Percentiles rank a stretch among this genome's conserved stretches.
Evolutionary conservation across 2,113 vertebrate genomes (phyloP).

Genomic region (Rhineura floridana): DNA sequence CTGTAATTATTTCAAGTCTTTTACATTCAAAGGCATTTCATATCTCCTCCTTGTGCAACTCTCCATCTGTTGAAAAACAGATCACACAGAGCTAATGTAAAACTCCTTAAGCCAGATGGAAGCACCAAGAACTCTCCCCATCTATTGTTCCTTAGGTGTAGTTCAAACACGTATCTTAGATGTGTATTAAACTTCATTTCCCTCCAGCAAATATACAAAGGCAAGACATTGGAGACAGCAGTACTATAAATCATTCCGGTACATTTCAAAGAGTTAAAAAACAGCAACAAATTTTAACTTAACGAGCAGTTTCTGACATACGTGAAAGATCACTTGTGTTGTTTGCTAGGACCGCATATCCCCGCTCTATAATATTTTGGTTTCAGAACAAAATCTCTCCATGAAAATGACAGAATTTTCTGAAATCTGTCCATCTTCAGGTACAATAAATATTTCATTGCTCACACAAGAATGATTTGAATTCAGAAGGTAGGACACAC

Average conservation of each 20-base stretch:
- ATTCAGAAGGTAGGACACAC: not conserved
- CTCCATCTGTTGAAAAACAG: constrained; percentile 44
- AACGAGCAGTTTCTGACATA: constrained; percentile 30
- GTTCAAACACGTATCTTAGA: constrained; percentile 36
- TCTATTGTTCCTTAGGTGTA: constrained; percentile 6
- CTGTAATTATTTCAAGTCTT: constrained; percentile 41
- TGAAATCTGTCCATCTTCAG: not conserved
- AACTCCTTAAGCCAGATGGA: constrained; percentile 34
- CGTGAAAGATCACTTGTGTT: constrained; percentile 43
- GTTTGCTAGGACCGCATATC: constrained; percentile 29
- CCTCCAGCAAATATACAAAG: constrained; percentile 48
- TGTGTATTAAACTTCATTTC: constrained; percentile 32
- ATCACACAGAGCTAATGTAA: constrained; percentile 46
- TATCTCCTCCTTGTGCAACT: constrained; percentile 38
- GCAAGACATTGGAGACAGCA: constrained; percentile 41
- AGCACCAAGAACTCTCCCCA: constrained; percentile 38
- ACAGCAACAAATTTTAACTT: constrained; percentile 41
- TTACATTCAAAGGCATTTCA: constrained; percentile 43
- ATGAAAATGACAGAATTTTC: not conserved
- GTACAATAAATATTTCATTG: not conserved
- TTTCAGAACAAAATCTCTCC: not conserved
- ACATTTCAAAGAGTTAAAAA: constrained; percentile 47
- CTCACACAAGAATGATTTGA: not conserved
- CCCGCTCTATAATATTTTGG: constrained; percentile 9
- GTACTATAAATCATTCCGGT: constrained; percentile 8